These are phyloP conservation scores for Megastigmus dorsalis DNA, from an alignment of 2,888 invertebrate genomes.

Conservation along the genomic window DNA sequence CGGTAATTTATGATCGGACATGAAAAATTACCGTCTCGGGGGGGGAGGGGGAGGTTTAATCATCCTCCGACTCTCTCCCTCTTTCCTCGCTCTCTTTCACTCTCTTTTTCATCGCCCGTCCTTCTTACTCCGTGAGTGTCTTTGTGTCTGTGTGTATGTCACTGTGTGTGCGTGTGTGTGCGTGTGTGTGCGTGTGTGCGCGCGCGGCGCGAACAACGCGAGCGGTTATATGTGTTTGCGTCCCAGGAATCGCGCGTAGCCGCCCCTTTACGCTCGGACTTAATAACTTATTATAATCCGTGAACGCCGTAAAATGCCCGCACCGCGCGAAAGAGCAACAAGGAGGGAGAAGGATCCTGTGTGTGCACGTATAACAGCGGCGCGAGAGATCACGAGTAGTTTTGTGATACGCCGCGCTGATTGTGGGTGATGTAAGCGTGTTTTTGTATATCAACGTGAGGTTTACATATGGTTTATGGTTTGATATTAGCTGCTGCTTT, in stretches of 20 bases:
- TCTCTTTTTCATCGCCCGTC: no score
- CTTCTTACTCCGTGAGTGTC: no score
- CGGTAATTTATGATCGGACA: conserved; percentile 73
- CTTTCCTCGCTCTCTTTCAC: conserved; percentile 53
- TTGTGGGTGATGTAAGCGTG: no score
- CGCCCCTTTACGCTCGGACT: conserved; percentile 57
- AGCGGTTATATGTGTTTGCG: conserved; percentile 13
- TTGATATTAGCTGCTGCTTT: no score
- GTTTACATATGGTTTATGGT: no score
- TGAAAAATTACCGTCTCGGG: conserved; percentile 73
- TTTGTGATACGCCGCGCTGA: background rate
- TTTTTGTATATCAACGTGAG: no score
- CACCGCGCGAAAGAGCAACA: no score
- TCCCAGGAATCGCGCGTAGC: conserved; percentile 24
- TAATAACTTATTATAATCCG: conserved; percentile 68
- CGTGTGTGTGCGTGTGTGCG: background rate
- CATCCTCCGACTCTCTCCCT: conserved; percentile 67
- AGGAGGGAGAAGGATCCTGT: no score
- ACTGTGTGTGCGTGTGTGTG: no score
- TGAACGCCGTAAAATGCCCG: conserved; percentile 43
- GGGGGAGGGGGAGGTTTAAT: conserved; percentile 71
- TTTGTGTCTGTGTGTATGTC: no score
- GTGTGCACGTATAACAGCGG: background rate
- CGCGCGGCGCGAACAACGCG: conserved; percentile 2
- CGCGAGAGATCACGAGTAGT: background rate